Conservation (phyloP, 2,888 invertebrate species). For the Acanthosepion pharaonis region DNA sequence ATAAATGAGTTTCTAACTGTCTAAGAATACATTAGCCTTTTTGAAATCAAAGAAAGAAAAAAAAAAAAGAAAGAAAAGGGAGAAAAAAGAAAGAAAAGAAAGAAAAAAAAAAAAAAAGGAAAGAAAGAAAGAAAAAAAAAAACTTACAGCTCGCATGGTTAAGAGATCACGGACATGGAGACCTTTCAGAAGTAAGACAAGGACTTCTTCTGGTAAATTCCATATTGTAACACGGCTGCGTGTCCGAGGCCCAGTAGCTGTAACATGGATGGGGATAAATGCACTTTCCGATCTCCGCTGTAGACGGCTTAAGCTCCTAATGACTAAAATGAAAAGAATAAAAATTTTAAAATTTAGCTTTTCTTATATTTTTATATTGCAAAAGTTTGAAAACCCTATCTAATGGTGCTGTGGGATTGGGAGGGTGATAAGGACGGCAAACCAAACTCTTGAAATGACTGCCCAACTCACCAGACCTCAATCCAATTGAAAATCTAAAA, state of each 20-base stretch:
- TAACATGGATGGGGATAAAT: constrained; percentile 63
- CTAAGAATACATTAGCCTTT: too few relatives aligned
- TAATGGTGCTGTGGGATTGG: too few relatives aligned
- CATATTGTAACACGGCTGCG: constrained; percentile 66
- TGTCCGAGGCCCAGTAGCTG: constrained; percentile 58
- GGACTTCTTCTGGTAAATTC: constrained; percentile 69
- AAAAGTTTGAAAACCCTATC: too few relatives aligned
- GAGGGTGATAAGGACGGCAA: too few relatives aligned
- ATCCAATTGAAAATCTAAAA: too few relatives aligned
- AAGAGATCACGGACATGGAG: constrained; percentile 71
- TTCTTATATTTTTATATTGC: too few relatives aligned
- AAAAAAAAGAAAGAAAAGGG: too few relatives aligned
- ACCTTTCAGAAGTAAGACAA: constrained; percentile 64
- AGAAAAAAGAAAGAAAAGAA: too few relatives aligned
- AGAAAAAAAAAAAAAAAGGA: background rate
- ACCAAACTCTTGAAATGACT: too few relatives aligned
- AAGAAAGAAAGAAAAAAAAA: background rate
- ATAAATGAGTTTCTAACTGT: too few relatives aligned
- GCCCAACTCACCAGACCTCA: too few relatives aligned
- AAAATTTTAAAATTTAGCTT: background rate
- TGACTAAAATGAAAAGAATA: constrained; percentile 57
- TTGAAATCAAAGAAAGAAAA: too few relatives aligned
- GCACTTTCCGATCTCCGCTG: constrained; percentile 60
- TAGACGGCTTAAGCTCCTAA: constrained; percentile 59
- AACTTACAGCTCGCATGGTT: constrained; percentile 66